phyloP scores from a whole-genome alignment of 2,113 vertebrate species.

The Gymnobelideus leadbeateri region DNA sequence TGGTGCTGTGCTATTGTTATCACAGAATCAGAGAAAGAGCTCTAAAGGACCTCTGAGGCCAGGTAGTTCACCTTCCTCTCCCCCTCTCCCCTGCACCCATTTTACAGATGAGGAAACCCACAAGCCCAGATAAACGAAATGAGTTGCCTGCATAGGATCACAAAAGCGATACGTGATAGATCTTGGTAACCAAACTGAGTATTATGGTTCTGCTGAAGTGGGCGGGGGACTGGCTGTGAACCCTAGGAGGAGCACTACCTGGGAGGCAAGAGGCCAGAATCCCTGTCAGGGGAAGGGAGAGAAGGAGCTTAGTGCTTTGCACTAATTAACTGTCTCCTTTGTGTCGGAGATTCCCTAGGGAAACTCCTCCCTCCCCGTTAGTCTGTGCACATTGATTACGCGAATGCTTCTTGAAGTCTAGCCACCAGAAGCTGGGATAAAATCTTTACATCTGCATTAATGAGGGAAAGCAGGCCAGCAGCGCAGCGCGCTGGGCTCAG shows the following conservation, averaged over 20 bases:
- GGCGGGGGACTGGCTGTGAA: background rate
- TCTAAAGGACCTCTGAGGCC: background rate
- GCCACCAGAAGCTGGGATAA: slow-evolving; percentile 62
- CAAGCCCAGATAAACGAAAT: background rate
- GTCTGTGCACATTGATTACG: slow-evolving; percentile 83
- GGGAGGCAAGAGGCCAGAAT: slow-evolving; percentile 41
- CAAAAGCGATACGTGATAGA: background rate
- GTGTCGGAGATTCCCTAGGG: slow-evolving; percentile 71
- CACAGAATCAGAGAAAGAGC: background rate
- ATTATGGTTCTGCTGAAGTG: too few relatives aligned
- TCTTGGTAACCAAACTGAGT: rapidly evolving
- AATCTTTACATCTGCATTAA: slow-evolving; percentile 80
- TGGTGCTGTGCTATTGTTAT: background rate
- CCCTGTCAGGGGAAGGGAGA: background rate
- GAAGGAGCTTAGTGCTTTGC: slow-evolving; percentile 23
- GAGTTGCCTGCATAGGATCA: background rate
- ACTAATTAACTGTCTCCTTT: slow-evolving; percentile 85
- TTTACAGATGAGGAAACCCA: background rate
- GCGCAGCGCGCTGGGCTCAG: slow-evolving; percentile 54
- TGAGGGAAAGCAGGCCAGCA: slow-evolving; percentile 74
- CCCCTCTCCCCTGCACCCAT: background rate
- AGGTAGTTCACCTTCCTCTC: too few relatives aligned
- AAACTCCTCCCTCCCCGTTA: slow-evolving; percentile 78
- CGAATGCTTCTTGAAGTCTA: slow-evolving; percentile 77
- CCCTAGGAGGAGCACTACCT: background rate